Evolutionary conservation across 92 coral and sea anemone species (phyloP), one percentile per base, ranked within the genome.

Genomic region (Parazoanthus darwini): DNA sequence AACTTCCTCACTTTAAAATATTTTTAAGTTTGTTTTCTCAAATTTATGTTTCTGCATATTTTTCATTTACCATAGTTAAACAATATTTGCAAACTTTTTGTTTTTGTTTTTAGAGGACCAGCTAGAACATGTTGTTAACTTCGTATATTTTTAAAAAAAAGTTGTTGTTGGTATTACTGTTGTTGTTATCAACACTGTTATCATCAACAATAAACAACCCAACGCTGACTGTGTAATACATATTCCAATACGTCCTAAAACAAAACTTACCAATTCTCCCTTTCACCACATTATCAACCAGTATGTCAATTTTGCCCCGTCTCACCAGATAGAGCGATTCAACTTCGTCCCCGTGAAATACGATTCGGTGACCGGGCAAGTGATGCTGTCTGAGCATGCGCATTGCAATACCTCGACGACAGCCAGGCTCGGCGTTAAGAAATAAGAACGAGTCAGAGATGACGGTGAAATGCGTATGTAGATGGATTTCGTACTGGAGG

Each of bases 331-430:
- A 95, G 14, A 97, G 88, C 3, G 99, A 94, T 44, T 95, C 92
- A 11, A 97, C 90, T 65, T 92, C 96, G 18, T 96, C 97, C 5
- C 99, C 99, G 36, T 97, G 94, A 86, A 93, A 92, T 63, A 94
- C 79, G 80, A 97, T 95, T 73, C 82, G 90, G 87, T 97, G 96
- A 13, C 98, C 94, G 0, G 99, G 99, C 11, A 97, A 88, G 74
- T 97, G 97, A 84, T 97, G 98, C 35, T 95, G 96, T 3, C 96
- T 93, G 87, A 92, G 91, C 99, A 97, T 97, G 78, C 94, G 94
- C 92, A 92, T 94, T 36, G 99, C 92, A 18, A 97, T 91, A 66
- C 95, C 90, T 86, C 97, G 90, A 15, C 92, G 90, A 74, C 97
- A 95, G 89, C 95, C 88, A 25, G 93, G 92, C 46, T 93, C 95